Evolutionary conservation across 2,888 invertebrate genomes (phyloP), one percentile per base, ranked within the genome.

Genomic region (Rhamnusium bicolor): DNA sequence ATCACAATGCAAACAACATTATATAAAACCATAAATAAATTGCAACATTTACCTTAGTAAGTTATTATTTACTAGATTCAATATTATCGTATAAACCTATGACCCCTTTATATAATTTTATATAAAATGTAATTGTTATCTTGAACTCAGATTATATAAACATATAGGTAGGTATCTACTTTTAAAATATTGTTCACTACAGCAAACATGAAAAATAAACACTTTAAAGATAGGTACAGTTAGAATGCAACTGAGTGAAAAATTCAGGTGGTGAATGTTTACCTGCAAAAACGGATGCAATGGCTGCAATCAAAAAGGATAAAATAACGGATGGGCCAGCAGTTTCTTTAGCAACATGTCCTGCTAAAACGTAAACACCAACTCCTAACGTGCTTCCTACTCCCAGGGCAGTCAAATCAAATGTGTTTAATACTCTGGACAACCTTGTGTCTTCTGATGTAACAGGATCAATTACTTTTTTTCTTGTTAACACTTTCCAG

Each of bases 201-300:
- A 56, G 12, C n/a, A 16, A 63, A 40, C n/a, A 40, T 12, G 10
- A 32, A 12, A 24, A 40, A 12, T 12, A n/a, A n/a, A 12, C 40
- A n/a, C 2, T 3, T 12, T 32, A 0, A 40, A n/a, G 40, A 40
- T 40, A 2, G 8, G 12, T 12, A n/a, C n/a, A 40, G 1, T 5
- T n/a, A 40, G 4, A 40, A n/a, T n/a, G n/a, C n/a, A n/a, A n/a
- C n/a, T n/a, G n/a, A n/a, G n/a, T n/a, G n/a, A n/a, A n/a, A n/a
- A n/a, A n/a, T n/a, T n/a, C n/a, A n/a, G n/a, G 8, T 40, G 12
- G 12, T 29, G 2, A 49, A 66, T 47, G 49, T 14, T 88, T 83
- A 96, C 96, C 96, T 82, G 97, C 96, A 87, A 97, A 94, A 58
- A 95, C 92, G 12, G 96, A 96, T 21, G 96, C 96, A 14, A 97